A percentile compares a stretch with the other conserved stretches of the same genome.
Evolutionary conservation across 2,797 vertebrate species (phyloP).

Genomic region (Micromesistius poutassou): DNA sequence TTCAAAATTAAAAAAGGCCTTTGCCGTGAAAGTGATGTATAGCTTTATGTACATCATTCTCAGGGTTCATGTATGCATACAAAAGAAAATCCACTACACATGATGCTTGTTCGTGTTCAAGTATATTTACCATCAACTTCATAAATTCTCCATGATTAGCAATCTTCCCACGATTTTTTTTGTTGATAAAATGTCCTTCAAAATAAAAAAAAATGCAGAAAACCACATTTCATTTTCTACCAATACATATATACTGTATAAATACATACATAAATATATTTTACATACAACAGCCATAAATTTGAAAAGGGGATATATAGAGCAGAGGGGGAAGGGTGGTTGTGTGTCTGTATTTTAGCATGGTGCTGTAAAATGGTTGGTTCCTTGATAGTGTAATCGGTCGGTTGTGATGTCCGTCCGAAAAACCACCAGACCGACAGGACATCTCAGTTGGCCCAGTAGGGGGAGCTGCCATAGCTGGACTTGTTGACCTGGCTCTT

Average conservation of each 20-base stretch:
- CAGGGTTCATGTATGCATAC: constrained; percentile 72
- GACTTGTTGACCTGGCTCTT: constrained; percentile 97
- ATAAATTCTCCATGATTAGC: constrained; percentile 62
- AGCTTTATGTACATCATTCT: constrained; percentile 73
- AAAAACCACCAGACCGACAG: constrained; percentile 1
- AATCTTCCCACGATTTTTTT: constrained; percentile 65
- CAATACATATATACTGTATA: constrained; percentile 95
- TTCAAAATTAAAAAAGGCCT: constrained; percentile 70
- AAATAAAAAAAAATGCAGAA: constrained; percentile 80
- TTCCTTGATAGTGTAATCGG: constrained; percentile 68
- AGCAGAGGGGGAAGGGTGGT: constrained; percentile 70
- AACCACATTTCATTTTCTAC: constrained; percentile 85
- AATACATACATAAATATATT: constrained; percentile 99
- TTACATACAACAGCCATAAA: constrained; percentile 96
- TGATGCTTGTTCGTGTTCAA: constrained; percentile 76
- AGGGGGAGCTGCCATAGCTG: constrained; percentile 88
- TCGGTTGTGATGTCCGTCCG: constrained; percentile 43
- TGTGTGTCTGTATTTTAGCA: constrained; percentile 69
- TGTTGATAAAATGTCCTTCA: constrained; percentile 77
- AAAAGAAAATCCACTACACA: constrained; percentile 69
- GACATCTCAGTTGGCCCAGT: constrained; percentile 90
- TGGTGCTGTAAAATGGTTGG: constrained; percentile 63
- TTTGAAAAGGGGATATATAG: constrained; percentile 86
- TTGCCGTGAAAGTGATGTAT: constrained; percentile 73
- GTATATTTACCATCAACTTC: constrained; percentile 75